phyloP scores from a whole-genome alignment of 2,888 invertebrate species.

The Saturnia japonica region DNA sequence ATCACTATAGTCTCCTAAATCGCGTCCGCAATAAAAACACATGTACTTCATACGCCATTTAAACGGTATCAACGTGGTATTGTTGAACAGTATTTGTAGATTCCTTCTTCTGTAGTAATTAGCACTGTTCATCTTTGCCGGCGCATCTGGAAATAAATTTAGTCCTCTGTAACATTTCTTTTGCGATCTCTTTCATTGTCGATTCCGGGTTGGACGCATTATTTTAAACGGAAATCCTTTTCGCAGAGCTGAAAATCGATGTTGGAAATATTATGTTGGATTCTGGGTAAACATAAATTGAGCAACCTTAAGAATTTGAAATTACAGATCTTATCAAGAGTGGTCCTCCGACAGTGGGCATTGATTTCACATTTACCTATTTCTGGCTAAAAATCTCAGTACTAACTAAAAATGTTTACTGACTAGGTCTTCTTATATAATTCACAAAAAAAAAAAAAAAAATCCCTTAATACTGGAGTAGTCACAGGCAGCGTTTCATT shows the following conservation, averaged over 20 bases:
- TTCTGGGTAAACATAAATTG: too few relatives aligned
- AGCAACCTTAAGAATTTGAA: too few relatives aligned
- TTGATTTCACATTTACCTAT: not conserved
- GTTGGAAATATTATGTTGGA: too few relatives aligned
- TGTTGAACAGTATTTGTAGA: slow-evolving; percentile 67
- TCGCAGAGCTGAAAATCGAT: not conserved
- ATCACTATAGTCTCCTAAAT: slow-evolving; percentile 42
- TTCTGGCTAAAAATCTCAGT: not conserved
- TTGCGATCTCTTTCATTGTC: not conserved
- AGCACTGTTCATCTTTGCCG: slow-evolving; percentile 44
- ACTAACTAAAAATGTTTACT: not conserved
- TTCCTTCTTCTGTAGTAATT: slow-evolving; percentile 46
- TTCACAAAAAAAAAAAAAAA: not conserved
- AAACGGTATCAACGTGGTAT: slow-evolving; percentile 68
- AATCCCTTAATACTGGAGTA: too few relatives aligned
- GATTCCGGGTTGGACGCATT: not conserved
- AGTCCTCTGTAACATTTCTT: slow-evolving; percentile 59
- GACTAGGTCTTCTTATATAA: not conserved
- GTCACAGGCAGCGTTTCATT: not conserved
- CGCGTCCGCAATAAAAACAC: slow-evolving; percentile 68
- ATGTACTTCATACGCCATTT: slow-evolving; percentile 68
- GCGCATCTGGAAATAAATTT: slow-evolving; percentile 72
- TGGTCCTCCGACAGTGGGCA: not conserved
- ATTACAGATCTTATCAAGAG: not conserved
- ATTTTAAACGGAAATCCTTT: not conserved